Evolutionary conservation across 2,113 vertebrate species (phyloP).

Genomic region (Silurus asotus): DNA sequence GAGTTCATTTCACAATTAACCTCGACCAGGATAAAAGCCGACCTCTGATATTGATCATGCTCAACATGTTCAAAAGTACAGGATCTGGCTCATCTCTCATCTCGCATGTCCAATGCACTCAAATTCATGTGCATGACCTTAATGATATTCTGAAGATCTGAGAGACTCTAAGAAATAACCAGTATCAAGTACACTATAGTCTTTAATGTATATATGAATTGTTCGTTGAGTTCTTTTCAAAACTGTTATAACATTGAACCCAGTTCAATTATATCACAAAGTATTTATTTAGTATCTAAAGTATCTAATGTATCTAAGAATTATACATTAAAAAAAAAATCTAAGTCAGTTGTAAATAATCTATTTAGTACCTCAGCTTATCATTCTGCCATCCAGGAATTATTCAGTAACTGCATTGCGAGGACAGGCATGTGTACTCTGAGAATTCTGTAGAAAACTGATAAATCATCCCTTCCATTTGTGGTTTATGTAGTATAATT

Average conservation of each 20-base stretch:
- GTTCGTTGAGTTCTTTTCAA: not conserved
- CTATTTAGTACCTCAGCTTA: not conserved
- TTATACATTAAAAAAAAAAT: not conserved
- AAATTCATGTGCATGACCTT: constrained; percentile 21
- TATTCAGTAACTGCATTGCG: not conserved
- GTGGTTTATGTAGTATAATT: not conserved
- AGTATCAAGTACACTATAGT: not conserved
- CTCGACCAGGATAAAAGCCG: constrained; percentile 53
- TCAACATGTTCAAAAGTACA: constrained; percentile 26
- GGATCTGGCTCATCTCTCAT: not conserved
- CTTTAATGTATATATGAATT: not conserved
- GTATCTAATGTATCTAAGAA: too few relatives aligned
- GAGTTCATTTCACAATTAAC: constrained; percentile 56
- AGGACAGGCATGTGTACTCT: not conserved
- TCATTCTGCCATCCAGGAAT: not conserved
- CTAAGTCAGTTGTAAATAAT: not conserved
- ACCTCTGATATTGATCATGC: constrained; percentile 56
- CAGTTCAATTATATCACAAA: not conserved
- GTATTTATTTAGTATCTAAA: too few relatives aligned
- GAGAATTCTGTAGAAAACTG: not conserved
- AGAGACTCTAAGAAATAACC: not conserved
- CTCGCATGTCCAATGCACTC: not conserved
- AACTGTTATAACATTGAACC: not conserved
- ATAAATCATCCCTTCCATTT: too few relatives aligned
- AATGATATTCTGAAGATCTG: not conserved